Conservation (phyloP, 2,888 invertebrate species). For the Empis livida region DNA sequence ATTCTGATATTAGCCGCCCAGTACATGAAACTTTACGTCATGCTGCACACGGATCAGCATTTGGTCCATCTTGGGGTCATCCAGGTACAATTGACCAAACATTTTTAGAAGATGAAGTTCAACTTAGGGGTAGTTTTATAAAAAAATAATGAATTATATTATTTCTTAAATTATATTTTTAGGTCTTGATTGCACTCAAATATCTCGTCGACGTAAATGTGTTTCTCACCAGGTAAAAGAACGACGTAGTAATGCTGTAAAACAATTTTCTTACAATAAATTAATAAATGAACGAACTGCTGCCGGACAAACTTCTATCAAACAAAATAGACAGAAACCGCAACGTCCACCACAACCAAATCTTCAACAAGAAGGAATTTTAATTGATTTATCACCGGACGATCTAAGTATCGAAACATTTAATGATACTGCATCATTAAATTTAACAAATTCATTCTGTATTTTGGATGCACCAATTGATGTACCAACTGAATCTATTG, state of each 20-base stretch:
- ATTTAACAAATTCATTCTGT: conserved; percentile 36
- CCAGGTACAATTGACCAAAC: conserved; percentile 67
- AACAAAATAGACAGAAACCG: conserved; percentile 24
- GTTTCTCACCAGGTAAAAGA: conserved; percentile 30
- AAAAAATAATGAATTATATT: neutral
- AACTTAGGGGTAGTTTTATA: conserved; percentile 16
- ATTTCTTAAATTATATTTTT: neutral
- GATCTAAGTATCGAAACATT: conserved; percentile 20
- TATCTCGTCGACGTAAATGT: conserved; percentile 33
- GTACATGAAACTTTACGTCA: conserved; percentile 73
- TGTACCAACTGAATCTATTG: conserved; percentile 38
- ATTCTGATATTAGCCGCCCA: conserved; percentile 67
- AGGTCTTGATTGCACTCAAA: neutral
- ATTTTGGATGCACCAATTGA: conserved; percentile 64
- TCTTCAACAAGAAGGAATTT: conserved; percentile 45
- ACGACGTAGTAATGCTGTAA: conserved; percentile 36
- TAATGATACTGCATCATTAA: conserved; percentile 23
- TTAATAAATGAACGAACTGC: conserved; percentile 52
- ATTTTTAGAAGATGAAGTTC: conserved; percentile 39
- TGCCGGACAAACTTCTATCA: conserved; percentile 13
- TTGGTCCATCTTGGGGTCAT: conserved; percentile 74
- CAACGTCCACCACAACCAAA: conserved; percentile 36
- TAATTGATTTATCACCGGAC: conserved; percentile 62
- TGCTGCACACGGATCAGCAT: conserved; percentile 54
- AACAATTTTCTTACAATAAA: conserved; percentile 74